Conservation (phyloP, 1,140 invertebrate genomes). For the Drosophila equinoxialis region DNA sequence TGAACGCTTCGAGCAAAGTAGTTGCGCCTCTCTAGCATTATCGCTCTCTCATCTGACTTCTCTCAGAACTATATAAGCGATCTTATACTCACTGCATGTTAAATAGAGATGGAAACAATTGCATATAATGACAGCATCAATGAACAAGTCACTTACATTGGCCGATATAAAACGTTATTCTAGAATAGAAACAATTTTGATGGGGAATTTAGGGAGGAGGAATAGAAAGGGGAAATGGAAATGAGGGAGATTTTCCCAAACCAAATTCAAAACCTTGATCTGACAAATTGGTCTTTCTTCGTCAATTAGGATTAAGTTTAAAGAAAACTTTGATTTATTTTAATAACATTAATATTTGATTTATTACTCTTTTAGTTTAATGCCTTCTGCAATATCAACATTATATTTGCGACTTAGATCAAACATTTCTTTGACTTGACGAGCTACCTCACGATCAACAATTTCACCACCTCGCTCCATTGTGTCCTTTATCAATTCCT, state of each 20-base stretch:
- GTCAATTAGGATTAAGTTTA: too few relatives aligned
- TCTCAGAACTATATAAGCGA: background rate
- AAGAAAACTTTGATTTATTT: too few relatives aligned
- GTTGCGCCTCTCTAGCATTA: too few relatives aligned
- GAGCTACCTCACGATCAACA: conserved; percentile 61
- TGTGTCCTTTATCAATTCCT: conserved; percentile 36
- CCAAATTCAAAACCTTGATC: too few relatives aligned
- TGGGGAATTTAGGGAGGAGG: too few relatives aligned
- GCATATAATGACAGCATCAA: too few relatives aligned
- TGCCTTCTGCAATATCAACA: conserved; percentile 62
- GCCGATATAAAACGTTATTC: too few relatives aligned
- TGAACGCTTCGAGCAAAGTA: background rate
- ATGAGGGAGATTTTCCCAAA: too few relatives aligned
- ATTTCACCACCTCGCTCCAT: conserved; percentile 57
- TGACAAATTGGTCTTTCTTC: too few relatives aligned
- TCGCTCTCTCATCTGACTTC: background rate
- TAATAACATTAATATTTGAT: background rate
- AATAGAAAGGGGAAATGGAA: too few relatives aligned
- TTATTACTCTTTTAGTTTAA: conserved; percentile 17
- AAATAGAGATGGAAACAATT: background rate
- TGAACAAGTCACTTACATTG: too few relatives aligned
- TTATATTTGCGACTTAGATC: conserved; percentile 49
- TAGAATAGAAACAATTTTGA: too few relatives aligned
- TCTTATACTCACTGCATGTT: conserved; percentile 7
- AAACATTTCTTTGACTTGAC: conserved; percentile 69